Base-by-base conservation (phyloP, 2,888 invertebrate genomes). In the Balanococcus diminutus region DNA sequence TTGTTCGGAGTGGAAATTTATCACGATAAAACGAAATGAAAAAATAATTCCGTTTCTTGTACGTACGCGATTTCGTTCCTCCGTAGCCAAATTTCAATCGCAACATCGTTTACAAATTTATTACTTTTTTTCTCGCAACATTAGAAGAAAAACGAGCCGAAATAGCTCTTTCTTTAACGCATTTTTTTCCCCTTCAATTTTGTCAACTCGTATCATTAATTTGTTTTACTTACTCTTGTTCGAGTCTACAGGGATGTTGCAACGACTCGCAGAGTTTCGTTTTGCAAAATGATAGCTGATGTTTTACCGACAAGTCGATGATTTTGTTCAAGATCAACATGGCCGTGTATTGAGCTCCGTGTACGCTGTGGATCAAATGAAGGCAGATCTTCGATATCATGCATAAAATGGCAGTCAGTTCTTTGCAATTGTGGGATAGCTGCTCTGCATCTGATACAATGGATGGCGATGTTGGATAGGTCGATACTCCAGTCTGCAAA, bases 301-400 rank as follows among this genome's bases (percentile, higher is more conserved):
- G 89, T 82, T 89, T 89, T 86, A 90, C 91, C 89, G 89, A 91
- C 89, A 87, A 90, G 89, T 93, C 93, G 86, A 93, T 90, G 83
- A 91, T 90, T 89, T 92, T 91, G 89, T 93, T 93, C 87, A 93
- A 90, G 86, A 92, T 91, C 88, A 91, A 91, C 88, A 93, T 90
- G 4, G 92, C 92, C 0, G 92, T 92, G 89, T 92, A 93, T 89
- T 93, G 92, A 22, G 92, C 90, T 86, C 91, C 91, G 88, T 92
- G 92, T 5, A 92, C 92, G 36, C 92, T 92, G 87, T 91, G 91
- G 87, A 92, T 90, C 87, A 93, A 90, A 87, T 91, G 91, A 86
- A 92, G 90, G 87, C 92, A 91, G 82, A 92, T 91, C 86, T 91
- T 90, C 75, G 92, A 90, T 86, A 93, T 90, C 87, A 91, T 90